Conservation (phyloP, 1,140 invertebrate species). For the Papilio xuthus region DNA sequence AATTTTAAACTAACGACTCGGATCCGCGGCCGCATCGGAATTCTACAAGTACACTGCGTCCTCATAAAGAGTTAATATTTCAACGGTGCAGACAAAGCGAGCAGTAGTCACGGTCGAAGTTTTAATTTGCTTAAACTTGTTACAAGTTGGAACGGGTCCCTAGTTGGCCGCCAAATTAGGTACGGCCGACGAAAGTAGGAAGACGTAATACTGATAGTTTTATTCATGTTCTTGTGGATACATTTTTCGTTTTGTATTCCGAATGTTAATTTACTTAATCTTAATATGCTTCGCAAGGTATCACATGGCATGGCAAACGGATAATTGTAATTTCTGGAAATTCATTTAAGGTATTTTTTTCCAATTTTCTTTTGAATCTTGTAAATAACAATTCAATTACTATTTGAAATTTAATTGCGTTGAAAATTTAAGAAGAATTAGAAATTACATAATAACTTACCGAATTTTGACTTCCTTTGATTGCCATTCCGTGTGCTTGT, state of each 20-base stretch:
- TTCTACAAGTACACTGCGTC: conserved; percentile 69
- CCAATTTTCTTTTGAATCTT: not conserved
- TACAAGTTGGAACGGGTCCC: conserved; percentile 78
- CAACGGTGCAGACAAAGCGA: conserved; percentile 71
- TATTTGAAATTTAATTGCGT: too few relatives aligned
- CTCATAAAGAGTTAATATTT: conserved; percentile 81
- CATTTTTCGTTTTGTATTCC: conserved; percentile 51
- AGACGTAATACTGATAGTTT: conserved; percentile 72
- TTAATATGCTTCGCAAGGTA: not conserved
- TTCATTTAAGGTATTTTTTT: not conserved
- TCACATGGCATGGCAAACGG: not conserved
- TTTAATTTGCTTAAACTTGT: conserved; percentile 81
- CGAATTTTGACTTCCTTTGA: conserved; percentile 98
- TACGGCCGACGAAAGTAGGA: conserved; percentile 68
- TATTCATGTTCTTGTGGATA: conserved; percentile 64
- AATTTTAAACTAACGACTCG: conserved; percentile 73
- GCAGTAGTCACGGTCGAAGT: conserved; percentile 74
- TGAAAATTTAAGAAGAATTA: too few relatives aligned
- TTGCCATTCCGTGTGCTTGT: conserved; percentile 97
- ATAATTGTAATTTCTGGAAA: conserved; percentile 1
- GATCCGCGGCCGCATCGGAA: conserved; percentile 65
- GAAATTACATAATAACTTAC: conserved; percentile 81
- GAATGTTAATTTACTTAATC: conserved; percentile 43
- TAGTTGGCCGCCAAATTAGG: conserved; percentile 76
- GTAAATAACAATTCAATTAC: too few relatives aligned